Conservation (phyloP, 1,140 invertebrate genomes). For the Tetramorium simillimum region DNA sequence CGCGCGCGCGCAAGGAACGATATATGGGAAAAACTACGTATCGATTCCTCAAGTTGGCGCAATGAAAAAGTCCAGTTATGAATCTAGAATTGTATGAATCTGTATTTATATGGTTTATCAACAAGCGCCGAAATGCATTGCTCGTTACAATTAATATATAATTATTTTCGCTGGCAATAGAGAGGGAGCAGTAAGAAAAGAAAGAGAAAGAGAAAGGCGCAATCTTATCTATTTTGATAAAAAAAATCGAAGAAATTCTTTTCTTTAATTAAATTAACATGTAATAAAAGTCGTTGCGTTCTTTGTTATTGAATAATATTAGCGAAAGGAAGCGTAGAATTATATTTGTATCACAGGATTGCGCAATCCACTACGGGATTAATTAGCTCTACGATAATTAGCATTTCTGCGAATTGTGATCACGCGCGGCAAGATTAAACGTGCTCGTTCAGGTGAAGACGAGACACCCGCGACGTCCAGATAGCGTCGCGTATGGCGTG, state of each 20-base stretch:
- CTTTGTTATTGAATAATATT: background rate
- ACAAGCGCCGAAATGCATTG: background rate
- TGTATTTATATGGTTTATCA: background rate
- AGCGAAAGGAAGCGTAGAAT: background rate
- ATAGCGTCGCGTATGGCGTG: slow-evolving; percentile 6
- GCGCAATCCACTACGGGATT: background rate
- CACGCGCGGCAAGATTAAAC: slow-evolving; percentile 15
- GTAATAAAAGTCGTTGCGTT: background rate
- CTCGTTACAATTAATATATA: background rate
- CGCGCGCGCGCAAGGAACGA: background rate
- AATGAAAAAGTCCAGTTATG: slow-evolving; percentile 10
- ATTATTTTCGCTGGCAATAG: background rate
- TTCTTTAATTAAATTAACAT: background rate
- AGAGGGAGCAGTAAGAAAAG: background rate
- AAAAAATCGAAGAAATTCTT: background rate
- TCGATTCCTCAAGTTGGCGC: slow-evolving; percentile 20
- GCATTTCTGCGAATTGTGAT: slow-evolving; percentile 7
- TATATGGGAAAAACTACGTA: slow-evolving; percentile 20
- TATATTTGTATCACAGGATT: background rate
- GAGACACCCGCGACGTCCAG: background rate
- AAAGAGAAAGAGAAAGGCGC: background rate
- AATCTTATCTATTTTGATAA: background rate
- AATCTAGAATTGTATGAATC: slow-evolving; percentile 24
- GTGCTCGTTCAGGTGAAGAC: background rate
- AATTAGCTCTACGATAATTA: slow-evolving; percentile 28